These are phyloP conservation scores for Pseudolaguvia tuberculata DNA, from an alignment of 2,113 vertebrate species.

Conservation along the genomic window DNA sequence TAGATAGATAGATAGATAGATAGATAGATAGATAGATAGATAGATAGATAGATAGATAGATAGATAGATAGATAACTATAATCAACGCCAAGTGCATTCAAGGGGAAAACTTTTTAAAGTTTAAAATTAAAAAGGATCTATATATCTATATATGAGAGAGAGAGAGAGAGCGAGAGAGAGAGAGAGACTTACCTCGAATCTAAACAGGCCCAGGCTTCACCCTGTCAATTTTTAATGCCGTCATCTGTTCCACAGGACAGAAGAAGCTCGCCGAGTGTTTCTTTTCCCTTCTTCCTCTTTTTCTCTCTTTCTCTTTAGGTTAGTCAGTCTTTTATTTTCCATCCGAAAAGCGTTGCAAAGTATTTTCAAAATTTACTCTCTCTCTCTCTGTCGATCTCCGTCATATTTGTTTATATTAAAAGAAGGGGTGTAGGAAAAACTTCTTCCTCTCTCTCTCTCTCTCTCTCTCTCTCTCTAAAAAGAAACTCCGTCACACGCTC, in stretches of 20 bases:
- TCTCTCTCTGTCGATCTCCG: slow-evolving; percentile 1
- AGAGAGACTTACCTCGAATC: slow-evolving; percentile 55
- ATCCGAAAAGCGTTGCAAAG: slow-evolving; percentile 7
- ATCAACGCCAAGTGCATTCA: too few relatives aligned
- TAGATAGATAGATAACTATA: too few relatives aligned
- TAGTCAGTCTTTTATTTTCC: slow-evolving; percentile 34
- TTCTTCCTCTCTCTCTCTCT: slow-evolving; percentile 49
- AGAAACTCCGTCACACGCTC: slow-evolving; percentile 59
- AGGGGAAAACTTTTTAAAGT: too few relatives aligned
- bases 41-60: too few relatives aligned
- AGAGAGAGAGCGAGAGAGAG: not conserved
- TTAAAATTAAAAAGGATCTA: too few relatives aligned
- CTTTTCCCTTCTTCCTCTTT: not conserved
- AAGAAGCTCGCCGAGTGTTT: slow-evolving; percentile 44
- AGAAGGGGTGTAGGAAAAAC: slow-evolving; percentile 48
- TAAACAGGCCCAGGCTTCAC: slow-evolving; percentile 65
- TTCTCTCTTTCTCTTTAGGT: slow-evolving; percentile 36
- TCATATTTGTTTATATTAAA: slow-evolving; percentile 47
- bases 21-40: too few relatives aligned
- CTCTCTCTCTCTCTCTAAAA: slow-evolving; percentile 58
- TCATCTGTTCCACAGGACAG: slow-evolving; percentile 59
- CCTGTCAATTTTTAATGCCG: slow-evolving; percentile 62
- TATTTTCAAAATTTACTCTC: slow-evolving; percentile 26
- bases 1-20: too few relatives aligned
- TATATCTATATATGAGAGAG: not conserved